Conservation (phyloP, 2,797 vertebrate species). For the Babyrousa celebensis region DNA sequence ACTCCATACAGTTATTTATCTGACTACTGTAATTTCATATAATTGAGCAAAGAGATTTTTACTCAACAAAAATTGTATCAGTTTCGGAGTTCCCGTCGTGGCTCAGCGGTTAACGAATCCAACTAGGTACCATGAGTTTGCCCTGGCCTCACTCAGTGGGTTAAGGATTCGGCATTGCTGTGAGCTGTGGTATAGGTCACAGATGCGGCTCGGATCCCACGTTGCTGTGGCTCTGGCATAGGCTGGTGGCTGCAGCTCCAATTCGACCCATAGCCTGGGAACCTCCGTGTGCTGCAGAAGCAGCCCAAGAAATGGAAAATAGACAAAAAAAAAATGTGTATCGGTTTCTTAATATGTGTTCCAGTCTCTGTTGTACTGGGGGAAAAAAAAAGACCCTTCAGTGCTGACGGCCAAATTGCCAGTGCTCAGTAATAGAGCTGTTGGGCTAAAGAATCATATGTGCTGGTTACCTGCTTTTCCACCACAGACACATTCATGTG, state of each 20-base stretch:
- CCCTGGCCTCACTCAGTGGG: too few species aligned
- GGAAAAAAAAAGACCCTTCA: neutral
- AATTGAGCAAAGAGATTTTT: neutral
- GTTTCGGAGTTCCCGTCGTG: too few species aligned
- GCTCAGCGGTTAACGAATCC: too few species aligned
- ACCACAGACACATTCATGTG: slow-evolving; percentile 94
- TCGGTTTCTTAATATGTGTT: neutral
- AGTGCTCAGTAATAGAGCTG: fast-evolving
- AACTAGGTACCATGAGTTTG: too few species aligned
- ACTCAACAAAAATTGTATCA: neutral
- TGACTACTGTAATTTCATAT: neutral
- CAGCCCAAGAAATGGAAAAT: too few species aligned
- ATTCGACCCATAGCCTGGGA: too few species aligned
- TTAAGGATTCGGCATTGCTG: too few species aligned
- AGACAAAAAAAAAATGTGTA: neutral
- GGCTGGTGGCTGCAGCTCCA: too few species aligned
- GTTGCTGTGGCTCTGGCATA: too few species aligned
- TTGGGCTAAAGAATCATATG: fast-evolving
- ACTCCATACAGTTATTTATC: neutral
- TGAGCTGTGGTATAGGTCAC: too few species aligned
- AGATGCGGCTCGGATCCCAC: too few species aligned
- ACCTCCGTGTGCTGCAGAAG: too few species aligned
- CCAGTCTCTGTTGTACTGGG: neutral
- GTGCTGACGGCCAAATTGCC: fast-evolving
- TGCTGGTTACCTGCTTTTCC: slow-evolving; percentile 93